phyloP scores from a whole-genome alignment of 2,888 invertebrate genomes.

The Polyommatus iphigenia region DNA sequence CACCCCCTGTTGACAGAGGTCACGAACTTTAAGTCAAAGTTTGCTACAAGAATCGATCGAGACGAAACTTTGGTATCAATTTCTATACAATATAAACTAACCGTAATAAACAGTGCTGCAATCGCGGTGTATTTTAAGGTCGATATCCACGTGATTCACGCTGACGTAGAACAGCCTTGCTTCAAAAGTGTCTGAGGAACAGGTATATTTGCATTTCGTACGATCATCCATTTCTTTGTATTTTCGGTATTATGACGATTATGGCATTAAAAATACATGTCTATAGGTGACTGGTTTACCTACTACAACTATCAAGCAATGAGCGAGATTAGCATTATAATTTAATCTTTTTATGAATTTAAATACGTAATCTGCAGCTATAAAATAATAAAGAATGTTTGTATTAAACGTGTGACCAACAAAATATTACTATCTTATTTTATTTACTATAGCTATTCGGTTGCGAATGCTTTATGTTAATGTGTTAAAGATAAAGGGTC shows the following conservation, averaged over 20 bases:
- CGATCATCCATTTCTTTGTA: neutral
- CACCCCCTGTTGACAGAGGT: neutral
- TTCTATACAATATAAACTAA: constrained; percentile 26
- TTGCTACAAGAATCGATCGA: neutral
- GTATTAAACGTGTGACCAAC: neutral
- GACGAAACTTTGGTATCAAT: constrained; percentile 5
- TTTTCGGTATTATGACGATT: neutral
- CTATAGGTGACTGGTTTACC: neutral
- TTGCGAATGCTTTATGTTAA: neutral
- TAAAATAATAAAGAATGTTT: neutral
- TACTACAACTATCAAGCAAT: neutral
- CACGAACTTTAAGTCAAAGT: constrained; percentile 7
- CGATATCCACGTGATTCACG: constrained; percentile 56
- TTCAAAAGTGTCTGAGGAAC: constrained; percentile 37
- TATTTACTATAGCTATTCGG: neutral
- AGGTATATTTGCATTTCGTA: neutral
- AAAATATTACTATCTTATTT: neutral
- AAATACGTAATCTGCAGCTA: neutral
- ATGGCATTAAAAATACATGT: neutral
- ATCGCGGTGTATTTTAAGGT: constrained; percentile 49
- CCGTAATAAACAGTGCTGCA: constrained; percentile 22
- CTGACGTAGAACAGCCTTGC: constrained; percentile 56
- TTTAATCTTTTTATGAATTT: neutral
- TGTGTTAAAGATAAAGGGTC: neutral
- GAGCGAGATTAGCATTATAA: neutral